A percentile compares a stretch with the other conserved stretches of the same genome.
Conservation (phyloP, 1,140 invertebrate genomes). For the Batillaria attramentaria region DNA sequence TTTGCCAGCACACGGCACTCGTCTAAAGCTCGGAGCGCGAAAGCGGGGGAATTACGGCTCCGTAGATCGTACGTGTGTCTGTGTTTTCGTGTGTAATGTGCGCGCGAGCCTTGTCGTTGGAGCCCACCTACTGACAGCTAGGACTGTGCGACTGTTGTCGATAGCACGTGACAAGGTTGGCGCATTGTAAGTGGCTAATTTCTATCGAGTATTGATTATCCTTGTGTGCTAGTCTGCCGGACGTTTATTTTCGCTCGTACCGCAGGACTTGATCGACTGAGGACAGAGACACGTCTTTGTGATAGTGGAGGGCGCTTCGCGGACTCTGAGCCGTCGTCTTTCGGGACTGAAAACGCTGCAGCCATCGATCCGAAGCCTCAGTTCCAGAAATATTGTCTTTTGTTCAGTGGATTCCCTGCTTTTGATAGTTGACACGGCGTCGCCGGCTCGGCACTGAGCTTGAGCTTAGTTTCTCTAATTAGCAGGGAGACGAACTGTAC, state of each 20-base stretch:
- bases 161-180: slow-evolving; percentile 19
- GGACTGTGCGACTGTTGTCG: neutral
- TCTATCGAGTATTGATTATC: slow-evolving; percentile 35
- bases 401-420: no score
- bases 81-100: neutral
- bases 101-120: neutral
- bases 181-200: slow-evolving; percentile 27
- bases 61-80: slow-evolving; percentile 17
- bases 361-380: no score
- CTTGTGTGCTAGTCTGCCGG: neutral
- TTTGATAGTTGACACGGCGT: no score
- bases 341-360: no score
- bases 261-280: no score
- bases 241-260: no score
- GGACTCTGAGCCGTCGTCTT: no score
- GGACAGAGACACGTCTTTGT: no score
- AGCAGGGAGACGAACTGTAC: neutral
- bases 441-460: no score
- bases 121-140: slow-evolving; percentile 16
- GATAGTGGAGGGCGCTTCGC: no score
- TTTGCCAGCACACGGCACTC: neutral
- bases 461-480: no score
- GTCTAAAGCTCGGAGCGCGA: neutral
- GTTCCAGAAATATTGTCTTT: no score
- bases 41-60: slow-evolving; percentile 11